A percentile compares a stretch with the other conserved stretches of the same genome.
Evolutionary conservation across 1,140 invertebrate genomes (phyloP).

Genomic region (Philaenus spumarius): DNA sequence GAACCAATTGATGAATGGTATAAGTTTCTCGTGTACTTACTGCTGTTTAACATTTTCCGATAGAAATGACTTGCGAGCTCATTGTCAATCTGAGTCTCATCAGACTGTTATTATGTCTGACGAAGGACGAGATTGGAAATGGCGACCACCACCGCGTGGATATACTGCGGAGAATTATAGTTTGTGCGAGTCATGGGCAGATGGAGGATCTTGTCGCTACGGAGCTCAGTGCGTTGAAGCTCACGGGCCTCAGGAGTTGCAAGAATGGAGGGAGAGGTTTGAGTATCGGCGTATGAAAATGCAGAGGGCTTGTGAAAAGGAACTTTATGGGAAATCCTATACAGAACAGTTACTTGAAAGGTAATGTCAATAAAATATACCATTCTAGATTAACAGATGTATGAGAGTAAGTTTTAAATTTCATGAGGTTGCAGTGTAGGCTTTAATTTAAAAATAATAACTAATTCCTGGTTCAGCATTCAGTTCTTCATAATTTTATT

Average conservation of each 20-base stretch:
- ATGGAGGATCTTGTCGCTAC: constrained; percentile 52
- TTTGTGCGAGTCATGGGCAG: constrained; percentile 49
- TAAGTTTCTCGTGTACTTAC: constrained; percentile 44
- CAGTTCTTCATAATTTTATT: too few relatives aligned
- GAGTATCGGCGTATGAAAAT: constrained; percentile 56
- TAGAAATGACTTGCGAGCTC: constrained; percentile 50
- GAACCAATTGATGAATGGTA: not conserved
- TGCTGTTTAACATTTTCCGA: constrained; percentile 53
- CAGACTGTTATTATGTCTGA: constrained; percentile 63
- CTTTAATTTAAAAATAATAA: too few relatives aligned
- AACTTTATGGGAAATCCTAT: constrained; percentile 58
- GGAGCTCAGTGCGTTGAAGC: constrained; percentile 68
- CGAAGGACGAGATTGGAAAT: constrained; percentile 62
- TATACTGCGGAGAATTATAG: constrained; percentile 44
- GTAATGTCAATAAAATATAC: too few relatives aligned
- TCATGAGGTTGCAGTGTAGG: too few relatives aligned
- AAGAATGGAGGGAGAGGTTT: constrained; percentile 68
- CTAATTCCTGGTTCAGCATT: too few relatives aligned
- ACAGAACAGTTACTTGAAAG: constrained; percentile 59
- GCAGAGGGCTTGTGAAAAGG: constrained; percentile 57
- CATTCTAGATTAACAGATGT: too few relatives aligned
- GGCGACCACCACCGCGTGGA: constrained; percentile 58
- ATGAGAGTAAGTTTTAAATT: too few relatives aligned
- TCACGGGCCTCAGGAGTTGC: constrained; percentile 61
- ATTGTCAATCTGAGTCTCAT: constrained; percentile 58